Evolutionary conservation across 1,140 invertebrate species (phyloP), one percentile per base, ranked within the genome.

Genomic region (Paraescarpia echinospica): DNA sequence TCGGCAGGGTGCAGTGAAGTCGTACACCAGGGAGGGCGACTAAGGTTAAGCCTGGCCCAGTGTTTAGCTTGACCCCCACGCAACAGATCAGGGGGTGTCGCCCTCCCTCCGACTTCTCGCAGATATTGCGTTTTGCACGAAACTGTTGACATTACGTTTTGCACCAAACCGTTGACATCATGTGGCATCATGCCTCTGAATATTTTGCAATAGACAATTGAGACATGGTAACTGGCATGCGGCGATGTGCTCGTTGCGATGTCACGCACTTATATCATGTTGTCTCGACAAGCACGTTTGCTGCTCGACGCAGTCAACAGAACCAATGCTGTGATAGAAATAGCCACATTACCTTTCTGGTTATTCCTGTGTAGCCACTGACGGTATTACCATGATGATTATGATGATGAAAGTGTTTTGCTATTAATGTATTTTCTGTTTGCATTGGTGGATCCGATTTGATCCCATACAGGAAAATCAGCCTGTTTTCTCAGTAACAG

Each of bases 341-440:
- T 77, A 77, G 59, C 59, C 59, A 77, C 59, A 77, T 18, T 77
- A 77, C 59, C 59, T 77, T 77, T 77, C 59, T 77, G 59, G 59
- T 77, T 77, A 77, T 77, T 77, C 59, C 59, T 18, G 59, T 77
- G 59, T 77, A 77, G 27, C 59, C 59, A 27, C 59, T 77, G 59
- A 77, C 22, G 59, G 59, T 77, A 77, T 77, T 77, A 77, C 59
- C 59, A 27, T 77, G 59, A 77, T 77, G 59, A 77, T 77, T 77
- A 77, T 77, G 59, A 77, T 77, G 59, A 77, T 77, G 59, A 77
- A 77, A 77, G 59, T 77, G 59, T 77, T 77, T 77, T 77, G 59
- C 59, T 77, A 77, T 77, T 77, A 77, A 77, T 77, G 59, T 77
- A 77, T 77, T 77, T 77, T 77, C 59, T 27, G 59, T 77, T 77